phyloP scores from a whole-genome alignment of 1,140 invertebrate species.

The Musca domestica region DNA sequence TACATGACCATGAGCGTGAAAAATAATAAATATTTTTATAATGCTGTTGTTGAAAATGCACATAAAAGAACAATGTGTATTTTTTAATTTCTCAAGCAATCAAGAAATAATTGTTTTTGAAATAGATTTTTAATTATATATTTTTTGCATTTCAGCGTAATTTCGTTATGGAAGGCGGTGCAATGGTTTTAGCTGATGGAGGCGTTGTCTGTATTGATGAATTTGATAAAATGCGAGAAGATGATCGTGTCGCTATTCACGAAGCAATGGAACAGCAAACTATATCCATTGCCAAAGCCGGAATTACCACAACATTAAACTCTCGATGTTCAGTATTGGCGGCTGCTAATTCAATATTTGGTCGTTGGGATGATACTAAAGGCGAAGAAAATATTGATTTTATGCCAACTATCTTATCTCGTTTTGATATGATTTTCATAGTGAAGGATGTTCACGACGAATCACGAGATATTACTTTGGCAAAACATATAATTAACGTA shows the following conservation, averaged over 20 bases:
- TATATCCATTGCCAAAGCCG: constrained; percentile 99
- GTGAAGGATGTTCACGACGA: constrained; percentile 97
- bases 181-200: constrained; percentile 99
- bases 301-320: constrained; percentile 98
- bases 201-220: constrained; percentile 99
- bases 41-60: too few species aligned
- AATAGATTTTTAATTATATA: constrained; percentile 1
- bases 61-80: too few species aligned
- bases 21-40: too few species aligned
- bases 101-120: not conserved
- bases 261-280: constrained; percentile 99
- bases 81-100: not conserved
- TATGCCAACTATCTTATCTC: constrained; percentile 99
- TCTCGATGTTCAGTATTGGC: constrained; percentile 97
- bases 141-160: constrained; percentile 68
- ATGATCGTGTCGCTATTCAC: constrained; percentile 98
- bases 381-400: constrained; percentile 99
- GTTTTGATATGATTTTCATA: constrained; percentile 99
- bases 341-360: constrained; percentile 98
- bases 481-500: constrained; percentile 95
- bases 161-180: constrained; percentile 99
- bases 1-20: too few species aligned
- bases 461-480: constrained; percentile 84
- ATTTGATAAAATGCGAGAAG: constrained; percentile 99
- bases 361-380: constrained; percentile 97